A percentile compares a stretch with the other conserved stretches of the same genome.
These are phyloP conservation scores for Steinernema feltiae DNA, from an alignment of 1,140 invertebrate species.

Conservation along the genomic window DNA sequence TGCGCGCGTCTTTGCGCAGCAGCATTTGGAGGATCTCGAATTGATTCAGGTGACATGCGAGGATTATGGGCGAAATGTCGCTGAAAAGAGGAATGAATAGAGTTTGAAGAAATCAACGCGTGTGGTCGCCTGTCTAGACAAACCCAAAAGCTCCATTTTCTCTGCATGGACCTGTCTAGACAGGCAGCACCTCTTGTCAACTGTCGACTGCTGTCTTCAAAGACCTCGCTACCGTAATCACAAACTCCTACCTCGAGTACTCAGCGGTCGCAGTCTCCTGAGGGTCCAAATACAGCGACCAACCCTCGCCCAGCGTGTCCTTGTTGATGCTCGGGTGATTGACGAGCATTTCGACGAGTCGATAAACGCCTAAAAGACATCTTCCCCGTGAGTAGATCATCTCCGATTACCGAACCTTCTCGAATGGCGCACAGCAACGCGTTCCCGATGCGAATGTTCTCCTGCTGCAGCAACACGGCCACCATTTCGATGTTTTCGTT, in stretches of 20 bases:
- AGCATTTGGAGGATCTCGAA: conserved; percentile 64
- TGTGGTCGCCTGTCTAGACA: too few relatives aligned
- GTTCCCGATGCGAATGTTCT: conserved; percentile 61
- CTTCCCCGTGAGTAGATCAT: background rate
- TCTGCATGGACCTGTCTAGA: too few relatives aligned
- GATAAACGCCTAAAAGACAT: conserved; percentile 60
- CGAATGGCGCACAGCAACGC: conserved; percentile 62
- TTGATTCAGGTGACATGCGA: conserved; percentile 63
- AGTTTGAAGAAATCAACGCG: background rate
- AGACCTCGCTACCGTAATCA: too few relatives aligned
- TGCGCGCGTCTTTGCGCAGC: conserved; percentile 55
- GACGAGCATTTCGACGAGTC: conserved; percentile 65
- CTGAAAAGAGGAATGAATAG: conserved; percentile 25
- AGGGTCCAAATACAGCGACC: conserved; percentile 55
- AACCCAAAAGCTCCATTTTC: too few relatives aligned
- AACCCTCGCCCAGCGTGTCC: conserved; percentile 61
- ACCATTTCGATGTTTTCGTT: conserved; percentile 59
- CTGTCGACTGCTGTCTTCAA: too few relatives aligned
- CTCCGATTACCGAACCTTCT: conserved; percentile 50
- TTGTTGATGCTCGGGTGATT: conserved; percentile 62
- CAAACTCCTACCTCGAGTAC: conserved; percentile 59
- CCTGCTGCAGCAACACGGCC: conserved; percentile 57
- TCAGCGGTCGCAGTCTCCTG: conserved; percentile 60
- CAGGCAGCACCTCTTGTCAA: too few relatives aligned
- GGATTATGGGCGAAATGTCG: conserved; percentile 61